Evolutionary conservation across 2,888 invertebrate species (phyloP).

Genomic region (Onthophagus sagittarius): DNA sequence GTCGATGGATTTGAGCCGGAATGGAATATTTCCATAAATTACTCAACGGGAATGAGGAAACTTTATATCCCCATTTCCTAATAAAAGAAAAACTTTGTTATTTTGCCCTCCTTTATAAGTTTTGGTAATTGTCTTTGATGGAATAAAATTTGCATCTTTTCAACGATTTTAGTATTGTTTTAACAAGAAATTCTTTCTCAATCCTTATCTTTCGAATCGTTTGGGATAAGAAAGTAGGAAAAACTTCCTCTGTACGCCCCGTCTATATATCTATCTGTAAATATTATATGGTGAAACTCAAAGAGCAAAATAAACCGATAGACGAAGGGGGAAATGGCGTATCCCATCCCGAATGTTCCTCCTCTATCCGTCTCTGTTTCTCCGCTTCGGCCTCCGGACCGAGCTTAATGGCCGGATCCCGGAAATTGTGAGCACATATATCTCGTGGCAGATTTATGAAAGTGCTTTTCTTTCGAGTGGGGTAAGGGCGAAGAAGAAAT

Average conservation of each 20-base stretch:
- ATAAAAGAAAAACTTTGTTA: background rate
- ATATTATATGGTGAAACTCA: slow-evolving; percentile 38
- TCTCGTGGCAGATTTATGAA: slow-evolving; percentile 87
- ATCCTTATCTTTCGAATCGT: too few relatives aligned
- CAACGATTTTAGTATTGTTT: background rate
- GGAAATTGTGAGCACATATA: slow-evolving; percentile 89
- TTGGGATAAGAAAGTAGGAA: too few relatives aligned
- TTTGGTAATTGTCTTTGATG: background rate
- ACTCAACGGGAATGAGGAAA: background rate
- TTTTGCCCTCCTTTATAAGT: background rate
- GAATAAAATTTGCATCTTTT: background rate
- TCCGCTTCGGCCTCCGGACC: slow-evolving; percentile 40
- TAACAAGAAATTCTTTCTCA: background rate
- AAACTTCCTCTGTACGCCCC: too few relatives aligned
- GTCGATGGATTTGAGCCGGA: background rate
- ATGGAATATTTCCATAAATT: background rate
- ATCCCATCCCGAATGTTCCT: slow-evolving; percentile 40
- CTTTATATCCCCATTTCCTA: background rate
- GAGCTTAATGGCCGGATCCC: slow-evolving; percentile 79
- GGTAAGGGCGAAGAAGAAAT: slow-evolving; percentile 44
- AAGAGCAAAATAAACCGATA: slow-evolving; percentile 47
- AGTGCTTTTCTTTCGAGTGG: slow-evolving; percentile 58
- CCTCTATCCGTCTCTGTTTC: slow-evolving; percentile 15
- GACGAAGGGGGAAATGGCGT: slow-evolving; percentile 42
- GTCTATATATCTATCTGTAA: background rate